phyloP scores from a whole-genome alignment of 2,113 vertebrate genomes.

The Malurus alboscapulatus region DNA sequence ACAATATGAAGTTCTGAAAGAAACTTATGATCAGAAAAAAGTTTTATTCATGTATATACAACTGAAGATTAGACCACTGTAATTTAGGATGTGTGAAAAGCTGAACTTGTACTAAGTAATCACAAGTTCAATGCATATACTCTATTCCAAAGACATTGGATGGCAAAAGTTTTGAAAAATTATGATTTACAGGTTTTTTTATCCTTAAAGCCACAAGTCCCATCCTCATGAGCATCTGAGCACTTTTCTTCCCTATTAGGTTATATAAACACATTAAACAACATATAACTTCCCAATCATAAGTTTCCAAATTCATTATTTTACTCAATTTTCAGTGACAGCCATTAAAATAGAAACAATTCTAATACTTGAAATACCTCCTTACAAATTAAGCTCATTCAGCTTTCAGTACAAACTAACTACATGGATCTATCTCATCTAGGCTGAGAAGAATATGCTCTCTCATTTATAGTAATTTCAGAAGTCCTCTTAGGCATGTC shows the following conservation, averaged over 20 bases:
- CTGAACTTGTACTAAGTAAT: not conserved
- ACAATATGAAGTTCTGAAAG: not conserved
- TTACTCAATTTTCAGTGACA: not conserved
- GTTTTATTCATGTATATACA: not conserved
- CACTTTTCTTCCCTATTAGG: not conserved
- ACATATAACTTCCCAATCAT: not conserved
- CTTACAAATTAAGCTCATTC: not conserved
- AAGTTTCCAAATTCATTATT: not conserved
- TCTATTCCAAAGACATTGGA: not conserved
- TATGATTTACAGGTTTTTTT: not conserved
- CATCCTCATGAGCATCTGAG: not conserved
- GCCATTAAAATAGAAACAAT: not conserved
- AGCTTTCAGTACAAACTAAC: not conserved
- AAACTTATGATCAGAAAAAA: not conserved
- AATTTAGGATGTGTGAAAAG: not conserved
- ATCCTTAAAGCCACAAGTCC: not conserved
- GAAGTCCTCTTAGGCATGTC: not conserved
- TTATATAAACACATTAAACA: not conserved
- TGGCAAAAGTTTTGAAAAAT: not conserved
- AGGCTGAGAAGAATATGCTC: not conserved
- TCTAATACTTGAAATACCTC: not conserved
- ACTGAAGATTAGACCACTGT: not conserved
- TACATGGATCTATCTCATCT: not conserved
- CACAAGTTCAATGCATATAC: not conserved
- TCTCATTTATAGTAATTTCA: not conserved